Evolutionary conservation across 2,888 invertebrate species (phyloP).

Genomic region (Lasioglossum vierecki): DNA sequence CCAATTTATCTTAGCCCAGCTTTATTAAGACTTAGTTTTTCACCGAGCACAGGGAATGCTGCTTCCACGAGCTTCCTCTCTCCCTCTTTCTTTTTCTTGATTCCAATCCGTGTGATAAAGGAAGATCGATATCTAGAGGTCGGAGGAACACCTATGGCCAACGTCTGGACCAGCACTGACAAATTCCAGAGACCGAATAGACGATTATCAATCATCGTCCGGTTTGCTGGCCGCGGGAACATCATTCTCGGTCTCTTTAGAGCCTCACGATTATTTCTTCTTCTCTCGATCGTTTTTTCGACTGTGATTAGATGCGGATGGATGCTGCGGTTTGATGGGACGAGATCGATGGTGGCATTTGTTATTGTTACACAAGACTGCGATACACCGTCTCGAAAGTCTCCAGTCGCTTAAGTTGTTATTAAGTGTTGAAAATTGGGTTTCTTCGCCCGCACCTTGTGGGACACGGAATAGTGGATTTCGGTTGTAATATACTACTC

Average conservation of each 20-base stretch:
- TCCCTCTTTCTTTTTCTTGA: not conserved
- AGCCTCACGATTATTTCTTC: conserved; percentile 31
- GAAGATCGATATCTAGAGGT: conserved; percentile 71
- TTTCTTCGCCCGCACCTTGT: too few species aligned
- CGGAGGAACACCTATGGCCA: conserved; percentile 56
- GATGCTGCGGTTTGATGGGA: not conserved
- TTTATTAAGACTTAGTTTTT: conserved; percentile 77
- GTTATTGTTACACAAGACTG: not conserved
- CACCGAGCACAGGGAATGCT: conserved; percentile 57
- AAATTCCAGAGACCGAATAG: conserved; percentile 64
- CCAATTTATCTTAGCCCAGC: conserved; percentile 79
- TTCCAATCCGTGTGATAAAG: conserved; percentile 56
- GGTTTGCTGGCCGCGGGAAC: conserved; percentile 45
- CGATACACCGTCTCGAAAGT: not conserved
- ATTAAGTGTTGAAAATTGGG: not conserved
- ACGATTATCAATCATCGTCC: conserved; percentile 70
- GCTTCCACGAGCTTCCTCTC: conserved; percentile 36
- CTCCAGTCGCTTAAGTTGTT: not conserved
- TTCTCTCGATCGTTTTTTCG: not conserved
- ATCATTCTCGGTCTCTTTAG: conserved; percentile 37
- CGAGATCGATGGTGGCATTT: not conserved
- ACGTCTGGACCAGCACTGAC: conserved; percentile 57
- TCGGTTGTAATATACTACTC: too few species aligned
- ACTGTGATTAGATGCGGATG: not conserved
- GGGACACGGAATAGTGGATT: too few species aligned